A percentile compares a stretch with the other conserved stretches of the same genome.
Evolutionary conservation across 2,797 vertebrate species (phyloP).

Genomic region (Falco rusticolus): DNA sequence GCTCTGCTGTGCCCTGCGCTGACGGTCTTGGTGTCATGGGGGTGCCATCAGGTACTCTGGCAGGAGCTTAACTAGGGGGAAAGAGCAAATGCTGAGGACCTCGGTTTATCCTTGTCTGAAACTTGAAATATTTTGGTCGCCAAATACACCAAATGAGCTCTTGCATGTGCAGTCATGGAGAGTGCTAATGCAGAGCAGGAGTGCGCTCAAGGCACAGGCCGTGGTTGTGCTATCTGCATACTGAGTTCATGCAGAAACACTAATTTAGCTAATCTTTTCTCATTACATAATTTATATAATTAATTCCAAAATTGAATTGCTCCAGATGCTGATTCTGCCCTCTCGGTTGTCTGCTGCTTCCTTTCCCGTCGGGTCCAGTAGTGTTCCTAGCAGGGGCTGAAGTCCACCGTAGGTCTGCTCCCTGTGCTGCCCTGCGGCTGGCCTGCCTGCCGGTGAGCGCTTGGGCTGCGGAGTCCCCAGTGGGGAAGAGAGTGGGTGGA

Average conservation of each 20-base stretch:
- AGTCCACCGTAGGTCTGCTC: neutral
- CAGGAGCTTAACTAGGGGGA: neutral
- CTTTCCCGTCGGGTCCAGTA: neutral
- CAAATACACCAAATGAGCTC: neutral
- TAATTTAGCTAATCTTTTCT: constrained; percentile 20
- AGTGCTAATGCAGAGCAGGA: neutral
- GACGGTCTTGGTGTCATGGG: neutral
- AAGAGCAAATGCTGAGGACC: neutral
- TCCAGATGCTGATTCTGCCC: constrained; percentile 19
- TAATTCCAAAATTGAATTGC: constrained; percentile 9
- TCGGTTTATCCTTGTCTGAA: constrained; percentile 14
- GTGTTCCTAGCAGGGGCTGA: neutral
- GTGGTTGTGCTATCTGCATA: neutral
- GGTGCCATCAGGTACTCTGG: neutral
- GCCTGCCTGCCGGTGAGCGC: neutral
- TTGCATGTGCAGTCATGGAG: neutral
- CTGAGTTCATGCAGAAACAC: neutral
- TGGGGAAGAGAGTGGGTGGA: neutral
- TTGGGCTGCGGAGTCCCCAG: neutral
- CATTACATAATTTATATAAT: constrained; percentile 27
- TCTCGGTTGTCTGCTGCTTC: neutral
- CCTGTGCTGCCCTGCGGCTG: neutral
- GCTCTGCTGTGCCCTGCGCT: neutral
- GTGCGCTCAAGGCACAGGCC: neutral
- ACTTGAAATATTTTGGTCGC: neutral